Base-by-base conservation (phyloP, 2,888 invertebrate genomes). In the Cerastis leucographa region DNA sequence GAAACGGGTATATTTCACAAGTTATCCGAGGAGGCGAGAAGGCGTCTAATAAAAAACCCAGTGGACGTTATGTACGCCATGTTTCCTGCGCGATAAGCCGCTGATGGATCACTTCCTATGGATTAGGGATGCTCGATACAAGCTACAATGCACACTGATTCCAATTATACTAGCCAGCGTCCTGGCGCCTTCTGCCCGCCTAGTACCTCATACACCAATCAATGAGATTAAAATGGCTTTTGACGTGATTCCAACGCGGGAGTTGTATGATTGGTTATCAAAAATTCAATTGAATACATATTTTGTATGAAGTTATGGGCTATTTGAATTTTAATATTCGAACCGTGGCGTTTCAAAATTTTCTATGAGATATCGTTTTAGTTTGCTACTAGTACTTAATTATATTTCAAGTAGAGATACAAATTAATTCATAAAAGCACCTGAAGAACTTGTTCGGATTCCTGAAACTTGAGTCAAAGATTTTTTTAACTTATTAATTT, bases 31-130 rank as follows among this genome's bases (percentile, higher is more conserved):
- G 77, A 81, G 78, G 73, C 78, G 83, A 83, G 82, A 80, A 80
- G 76, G 80, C 74, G 75, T 85, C 80, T 82, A 86, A 88, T 88
- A 88, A 88, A 88, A 88, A 88, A 86, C 78, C 75, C 78, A 87
- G 88, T 88, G 88, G 87, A 88, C 88, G 88, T 77, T 80, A 81
- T 85, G 87, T 87, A 89, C 85, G 83, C 85, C 86, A 89, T 90
- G 92, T 93, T 94, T 94, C 95, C 95, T 94, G 92, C 87, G 91
- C 92, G 96, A 96, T 96, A 96, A 95, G 92, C 89, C 83, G 72
- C 93, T 96, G 96, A 96, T 95, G 94, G 96, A 96, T 96, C 92
- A 93, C 93, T 96, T 96, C 96, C 96, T 93, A 87, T 76, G 87
- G 91, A 89, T 91, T 91, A 91, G 87, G 88, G 88, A 86, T 88